These are phyloP conservation scores for Tolypeutes matacus DNA, from an alignment of 2,797 vertebrate species.

Conservation along the genomic window DNA sequence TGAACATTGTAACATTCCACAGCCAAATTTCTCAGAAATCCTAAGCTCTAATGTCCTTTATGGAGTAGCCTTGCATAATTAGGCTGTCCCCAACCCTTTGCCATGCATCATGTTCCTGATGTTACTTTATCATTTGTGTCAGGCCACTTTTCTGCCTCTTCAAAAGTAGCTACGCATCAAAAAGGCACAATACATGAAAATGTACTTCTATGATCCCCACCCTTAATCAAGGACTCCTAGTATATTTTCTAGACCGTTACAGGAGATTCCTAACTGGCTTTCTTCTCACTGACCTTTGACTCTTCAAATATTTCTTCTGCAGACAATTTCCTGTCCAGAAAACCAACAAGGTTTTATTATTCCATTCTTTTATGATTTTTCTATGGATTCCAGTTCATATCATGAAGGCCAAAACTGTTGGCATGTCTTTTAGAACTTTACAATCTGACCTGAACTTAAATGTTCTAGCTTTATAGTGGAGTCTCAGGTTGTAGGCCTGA, in stretches of 20 bases:
- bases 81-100: neutral
- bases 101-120: neutral
- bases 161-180: neutral
- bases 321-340: neutral
- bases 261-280: neutral
- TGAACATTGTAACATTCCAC: conserved; percentile 46
- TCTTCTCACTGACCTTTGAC: neutral
- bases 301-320: neutral
- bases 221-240: neutral
- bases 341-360: neutral
- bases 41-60: conserved; percentile 50
- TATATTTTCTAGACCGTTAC: neutral
- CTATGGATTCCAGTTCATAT: too few relatives aligned
- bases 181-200: neutral
- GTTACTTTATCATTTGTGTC: neutral
- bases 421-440: neutral
- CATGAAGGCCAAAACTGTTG: neutral
- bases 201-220: neutral
- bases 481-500: neutral
- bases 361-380: neutral
- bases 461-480: neutral
- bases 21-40: conserved; percentile 36
- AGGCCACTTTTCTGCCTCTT: neutral
- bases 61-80: neutral
- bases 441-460: neutral